A percentile compares a stretch with the other conserved stretches of the same genome.
Evolutionary conservation across 1,140 invertebrate genomes (phyloP).

Genomic region (Heliconius congener): DNA sequence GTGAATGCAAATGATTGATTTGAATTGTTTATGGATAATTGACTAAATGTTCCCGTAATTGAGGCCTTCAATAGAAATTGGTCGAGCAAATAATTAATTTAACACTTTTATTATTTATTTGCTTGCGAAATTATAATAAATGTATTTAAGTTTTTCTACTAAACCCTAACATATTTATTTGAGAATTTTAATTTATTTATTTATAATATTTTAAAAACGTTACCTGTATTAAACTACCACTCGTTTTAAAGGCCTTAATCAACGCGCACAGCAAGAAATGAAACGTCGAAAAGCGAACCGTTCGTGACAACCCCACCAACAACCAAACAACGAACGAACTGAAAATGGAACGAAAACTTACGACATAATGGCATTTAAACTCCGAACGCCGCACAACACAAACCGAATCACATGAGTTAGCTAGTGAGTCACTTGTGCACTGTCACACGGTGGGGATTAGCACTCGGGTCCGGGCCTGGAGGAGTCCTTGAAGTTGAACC

Average conservation of each 20-base stretch:
- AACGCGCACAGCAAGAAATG: background rate
- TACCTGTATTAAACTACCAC: background rate
- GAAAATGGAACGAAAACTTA: slow-evolving; percentile 76
- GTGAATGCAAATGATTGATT: background rate
- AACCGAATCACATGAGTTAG: slow-evolving; percentile 19
- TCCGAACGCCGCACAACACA: slow-evolving; percentile 21
- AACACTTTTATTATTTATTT: background rate
- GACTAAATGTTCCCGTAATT: background rate
- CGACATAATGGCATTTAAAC: slow-evolving; percentile 79
- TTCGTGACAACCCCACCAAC: slow-evolving; percentile 27
- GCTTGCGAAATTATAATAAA: too few relatives aligned
- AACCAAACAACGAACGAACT: slow-evolving; percentile 49
- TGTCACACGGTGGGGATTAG: slow-evolving; percentile 63
- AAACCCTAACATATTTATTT: too few relatives aligned
- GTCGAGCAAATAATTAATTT: background rate
- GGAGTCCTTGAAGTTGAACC: slow-evolving; percentile 66
- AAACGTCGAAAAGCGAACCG: slow-evolving; percentile 1
- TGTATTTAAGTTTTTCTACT: too few relatives aligned
- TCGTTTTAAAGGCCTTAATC: background rate
- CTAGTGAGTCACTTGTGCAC: slow-evolving; percentile 59
- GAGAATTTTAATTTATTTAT: too few relatives aligned
- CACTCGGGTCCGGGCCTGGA: slow-evolving; percentile 44
- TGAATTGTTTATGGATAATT: background rate
- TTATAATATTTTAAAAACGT: background rate
- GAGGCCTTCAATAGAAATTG: background rate